These are phyloP conservation scores for Apteryx mantelli DNA, from an alignment of 2,113 vertebrate genomes.

Conservation along the genomic window DNA sequence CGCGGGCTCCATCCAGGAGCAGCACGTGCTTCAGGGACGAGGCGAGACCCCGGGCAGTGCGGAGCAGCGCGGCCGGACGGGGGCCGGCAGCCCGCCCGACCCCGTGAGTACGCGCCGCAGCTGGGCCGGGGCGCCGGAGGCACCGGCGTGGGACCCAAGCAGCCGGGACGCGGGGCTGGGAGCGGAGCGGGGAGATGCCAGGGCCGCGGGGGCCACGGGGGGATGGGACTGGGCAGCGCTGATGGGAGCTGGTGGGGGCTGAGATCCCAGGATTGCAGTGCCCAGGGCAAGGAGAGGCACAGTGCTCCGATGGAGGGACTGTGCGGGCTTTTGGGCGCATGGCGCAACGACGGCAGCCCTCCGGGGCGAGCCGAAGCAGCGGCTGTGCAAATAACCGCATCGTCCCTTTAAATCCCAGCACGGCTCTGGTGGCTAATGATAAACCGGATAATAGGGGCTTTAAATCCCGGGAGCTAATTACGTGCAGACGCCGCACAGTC, in stretches of 20 bases:
- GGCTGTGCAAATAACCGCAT: not conserved
- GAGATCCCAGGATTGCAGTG: not conserved
- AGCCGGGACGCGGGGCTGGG: not conserved
- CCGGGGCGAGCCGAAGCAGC: not conserved
- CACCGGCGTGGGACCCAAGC: fast-evolving
- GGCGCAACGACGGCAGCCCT: fast-evolving
- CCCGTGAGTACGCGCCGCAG: not conserved
- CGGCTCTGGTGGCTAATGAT: not conserved
- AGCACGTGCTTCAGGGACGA: not conserved
- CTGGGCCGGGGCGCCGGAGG: fast-evolving
- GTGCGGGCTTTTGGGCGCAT: not conserved
- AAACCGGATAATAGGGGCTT: constrained; percentile 17
- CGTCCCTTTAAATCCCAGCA: constrained; percentile 54
- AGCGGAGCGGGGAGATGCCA: fast-evolving
- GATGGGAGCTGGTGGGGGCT: not conserved
- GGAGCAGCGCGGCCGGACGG: not conserved
- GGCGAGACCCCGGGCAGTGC: not conserved
- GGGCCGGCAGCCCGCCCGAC: not conserved
- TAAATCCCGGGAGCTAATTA: constrained; percentile 57
- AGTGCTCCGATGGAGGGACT: not conserved
- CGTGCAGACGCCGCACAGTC: not conserved
- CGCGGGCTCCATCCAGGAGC: too few relatives aligned
- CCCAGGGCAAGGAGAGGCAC: not conserved
- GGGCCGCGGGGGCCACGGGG: not conserved
- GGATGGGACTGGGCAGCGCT: fast-evolving